phyloP scores from a whole-genome alignment of 2,888 invertebrate species.

The Xylocampa areola region DNA sequence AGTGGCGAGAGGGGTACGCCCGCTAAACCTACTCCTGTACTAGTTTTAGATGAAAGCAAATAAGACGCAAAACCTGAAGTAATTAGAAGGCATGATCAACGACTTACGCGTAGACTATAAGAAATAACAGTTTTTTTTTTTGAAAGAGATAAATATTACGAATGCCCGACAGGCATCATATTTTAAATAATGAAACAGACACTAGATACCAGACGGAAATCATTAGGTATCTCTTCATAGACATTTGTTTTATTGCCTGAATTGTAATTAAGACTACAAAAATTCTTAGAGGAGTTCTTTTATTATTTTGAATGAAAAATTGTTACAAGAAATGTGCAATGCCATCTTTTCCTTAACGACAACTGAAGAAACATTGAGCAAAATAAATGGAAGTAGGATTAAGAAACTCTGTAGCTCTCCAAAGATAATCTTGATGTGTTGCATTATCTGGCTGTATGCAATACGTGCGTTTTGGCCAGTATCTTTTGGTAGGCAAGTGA shows the following conservation, averaged over 20 bases:
- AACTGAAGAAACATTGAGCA: constrained; percentile 12
- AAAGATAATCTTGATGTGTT: constrained; percentile 26
- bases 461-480: constrained; percentile 30
- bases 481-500: constrained; percentile 46
- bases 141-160: constrained; percentile 35
- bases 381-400: constrained; percentile 20
- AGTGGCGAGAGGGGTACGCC: no score
- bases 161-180: constrained; percentile 37
- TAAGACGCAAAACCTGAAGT: constrained; percentile 26
- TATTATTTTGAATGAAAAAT: constrained; percentile 12
- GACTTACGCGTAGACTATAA: constrained; percentile 20
- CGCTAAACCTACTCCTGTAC: no score
- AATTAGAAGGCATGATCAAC: constrained; percentile 39
- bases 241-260: constrained; percentile 45
- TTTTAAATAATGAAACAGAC: constrained; percentile 48
- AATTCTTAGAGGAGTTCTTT: constrained; percentile 21
- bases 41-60: no score
- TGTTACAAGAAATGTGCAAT: constrained; percentile 11
- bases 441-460: constrained; percentile 37
- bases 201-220: constrained; percentile 47
- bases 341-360: constrained; percentile 8
- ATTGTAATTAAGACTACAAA: constrained; percentile 30
- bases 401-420: constrained; percentile 3
- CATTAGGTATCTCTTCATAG: constrained; percentile 42
- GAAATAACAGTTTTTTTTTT: constrained; percentile 36